A percentile compares a stretch with the other conserved stretches of the same genome.
These are phyloP conservation scores for Megalopta genalis DNA, from an alignment of 1,140 invertebrate species.

Conservation along the genomic window DNA sequence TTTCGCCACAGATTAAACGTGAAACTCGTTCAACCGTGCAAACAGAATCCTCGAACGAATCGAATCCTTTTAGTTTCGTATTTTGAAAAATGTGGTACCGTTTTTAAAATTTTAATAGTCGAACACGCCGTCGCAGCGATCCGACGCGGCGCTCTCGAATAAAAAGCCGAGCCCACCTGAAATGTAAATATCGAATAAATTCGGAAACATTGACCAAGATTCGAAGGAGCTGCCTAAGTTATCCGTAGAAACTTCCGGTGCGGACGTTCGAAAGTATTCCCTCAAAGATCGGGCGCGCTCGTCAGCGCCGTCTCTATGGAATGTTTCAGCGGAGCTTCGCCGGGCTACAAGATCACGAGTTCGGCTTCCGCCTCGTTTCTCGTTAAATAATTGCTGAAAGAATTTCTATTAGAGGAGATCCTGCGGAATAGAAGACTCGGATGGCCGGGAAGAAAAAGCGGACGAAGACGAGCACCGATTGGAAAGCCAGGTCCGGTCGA, in stretches of 20 bases:
- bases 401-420: constrained; percentile 37
- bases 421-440: constrained; percentile 1
- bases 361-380: constrained; percentile 15
- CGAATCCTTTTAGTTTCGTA: too few species aligned
- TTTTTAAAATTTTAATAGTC: too few species aligned
- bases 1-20: too few species aligned
- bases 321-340: neutral
- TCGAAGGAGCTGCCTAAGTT: neutral
- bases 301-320: neutral
- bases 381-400: constrained; percentile 27
- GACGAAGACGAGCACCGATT: neutral
- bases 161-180: too few species aligned
- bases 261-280: constrained; percentile 18
- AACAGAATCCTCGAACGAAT: too few species aligned
- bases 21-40: too few species aligned
- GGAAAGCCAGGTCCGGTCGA: neutral
- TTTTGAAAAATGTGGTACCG: too few species aligned
- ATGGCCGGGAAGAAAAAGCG: neutral
- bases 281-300: constrained; percentile 3
- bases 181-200: neutral
- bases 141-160: too few species aligned
- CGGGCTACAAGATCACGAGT: constrained; percentile 5
- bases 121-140: too few species aligned
- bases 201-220: neutral
- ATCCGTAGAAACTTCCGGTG: neutral